Conservation (phyloP, 2,113 vertebrate species). For the Cynopterus brachyotis region DNA sequence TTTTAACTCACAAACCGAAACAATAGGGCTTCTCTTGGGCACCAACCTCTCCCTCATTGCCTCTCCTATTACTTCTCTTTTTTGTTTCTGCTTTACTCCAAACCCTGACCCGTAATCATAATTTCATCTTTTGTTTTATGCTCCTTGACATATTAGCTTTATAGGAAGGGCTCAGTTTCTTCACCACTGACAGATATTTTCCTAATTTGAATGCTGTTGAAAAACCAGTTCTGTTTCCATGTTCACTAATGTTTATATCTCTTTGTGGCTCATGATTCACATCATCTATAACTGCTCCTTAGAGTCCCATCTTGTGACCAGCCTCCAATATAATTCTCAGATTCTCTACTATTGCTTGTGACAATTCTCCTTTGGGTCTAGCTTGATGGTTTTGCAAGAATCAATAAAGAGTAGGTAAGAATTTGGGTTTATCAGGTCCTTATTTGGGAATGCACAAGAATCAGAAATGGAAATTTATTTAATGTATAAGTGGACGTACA, state of each 20-base stretch:
- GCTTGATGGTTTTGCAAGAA: not conserved
- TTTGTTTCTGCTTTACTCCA: not conserved
- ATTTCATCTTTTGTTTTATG: constrained; percentile 10
- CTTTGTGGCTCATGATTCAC: not conserved
- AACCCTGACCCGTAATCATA: not conserved
- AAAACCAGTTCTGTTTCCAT: not conserved
- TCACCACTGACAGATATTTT: not conserved
- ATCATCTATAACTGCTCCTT: not conserved
- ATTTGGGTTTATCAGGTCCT: not conserved
- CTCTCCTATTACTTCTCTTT: not conserved
- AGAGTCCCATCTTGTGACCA: not conserved
- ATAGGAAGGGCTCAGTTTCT: not conserved
- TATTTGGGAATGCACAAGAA: not conserved
- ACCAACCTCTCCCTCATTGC: not conserved
- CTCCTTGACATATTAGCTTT: not conserved
- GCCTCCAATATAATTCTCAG: not conserved
- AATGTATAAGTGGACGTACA: not conserved
- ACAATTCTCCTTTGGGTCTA: not conserved
- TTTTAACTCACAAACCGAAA: not conserved
- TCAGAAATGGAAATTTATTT: constrained; percentile 30
- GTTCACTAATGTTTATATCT: not conserved
- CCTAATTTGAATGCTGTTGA: not conserved
- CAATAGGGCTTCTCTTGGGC: not conserved
- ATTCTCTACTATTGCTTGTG: not conserved
- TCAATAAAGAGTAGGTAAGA: not conserved